A percentile compares a stretch with the other conserved stretches of the same genome.
These are phyloP conservation scores for Myrmophylax atrothorax DNA, from an alignment of 2,113 vertebrate species.

Conservation along the genomic window DNA sequence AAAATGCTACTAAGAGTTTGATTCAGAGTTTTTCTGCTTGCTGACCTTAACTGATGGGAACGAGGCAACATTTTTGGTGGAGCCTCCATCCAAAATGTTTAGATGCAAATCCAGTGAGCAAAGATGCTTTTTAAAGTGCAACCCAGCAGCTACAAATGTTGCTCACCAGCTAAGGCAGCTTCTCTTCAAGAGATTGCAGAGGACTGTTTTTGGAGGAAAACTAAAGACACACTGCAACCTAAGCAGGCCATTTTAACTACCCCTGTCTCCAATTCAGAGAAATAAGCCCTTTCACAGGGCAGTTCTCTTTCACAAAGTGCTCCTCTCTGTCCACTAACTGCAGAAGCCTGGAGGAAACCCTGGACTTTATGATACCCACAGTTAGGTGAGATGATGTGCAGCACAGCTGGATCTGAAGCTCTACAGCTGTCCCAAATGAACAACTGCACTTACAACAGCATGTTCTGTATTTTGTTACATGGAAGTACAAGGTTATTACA, in stretches of 20 bases:
- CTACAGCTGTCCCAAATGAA: not conserved
- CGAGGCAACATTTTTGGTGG: not conserved
- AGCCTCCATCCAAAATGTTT: not conserved
- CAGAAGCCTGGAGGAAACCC: not conserved
- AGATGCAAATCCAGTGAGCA: not conserved
- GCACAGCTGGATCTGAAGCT: not conserved
- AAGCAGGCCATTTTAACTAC: not conserved
- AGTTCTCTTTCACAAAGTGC: not conserved
- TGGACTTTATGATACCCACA: not conserved
- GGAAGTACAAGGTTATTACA: not conserved
- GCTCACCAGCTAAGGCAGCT: not conserved
- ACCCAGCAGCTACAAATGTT: not conserved
- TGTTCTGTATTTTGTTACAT: not conserved
- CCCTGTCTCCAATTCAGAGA: not conserved
- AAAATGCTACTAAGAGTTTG: not conserved
- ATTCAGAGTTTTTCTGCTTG: not conserved
- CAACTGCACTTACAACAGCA: not conserved
- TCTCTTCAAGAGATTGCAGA: not conserved
- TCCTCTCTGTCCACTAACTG: too few relatives aligned
- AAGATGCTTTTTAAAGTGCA: not conserved
- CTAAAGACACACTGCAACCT: not conserved
- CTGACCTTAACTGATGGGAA: not conserved
- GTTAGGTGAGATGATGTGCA: not conserved
- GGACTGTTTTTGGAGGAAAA: not conserved
- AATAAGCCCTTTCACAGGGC: not conserved